These are phyloP conservation scores for Microctonus hyperodae DNA, from an alignment of 2,888 invertebrate species.

Conservation along the genomic window DNA sequence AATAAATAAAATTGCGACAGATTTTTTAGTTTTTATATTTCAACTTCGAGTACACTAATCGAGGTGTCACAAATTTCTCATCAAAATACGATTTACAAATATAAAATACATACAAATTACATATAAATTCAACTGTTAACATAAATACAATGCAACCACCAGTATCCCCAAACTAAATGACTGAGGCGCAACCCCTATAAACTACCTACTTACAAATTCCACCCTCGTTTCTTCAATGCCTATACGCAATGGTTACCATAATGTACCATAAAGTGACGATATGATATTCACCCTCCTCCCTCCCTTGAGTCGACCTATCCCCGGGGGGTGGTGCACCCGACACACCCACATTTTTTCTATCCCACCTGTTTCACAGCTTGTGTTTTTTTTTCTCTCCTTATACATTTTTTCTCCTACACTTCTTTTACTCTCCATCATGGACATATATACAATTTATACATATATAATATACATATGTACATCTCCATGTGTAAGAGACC, in stretches of 20 bases:
- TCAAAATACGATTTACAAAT: background rate
- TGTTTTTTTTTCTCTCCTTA: constrained; percentile 4
- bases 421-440: background rate
- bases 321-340: constrained; percentile 22
- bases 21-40: constrained; percentile 28
- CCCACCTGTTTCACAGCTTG: constrained; percentile 56
- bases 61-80: constrained; percentile 22
- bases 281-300: constrained; percentile 56
- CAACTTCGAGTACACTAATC: constrained; percentile 27
- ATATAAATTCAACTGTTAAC: background rate
- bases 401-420: constrained; percentile 11
- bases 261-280: constrained; percentile 56
- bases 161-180: constrained; percentile 5
- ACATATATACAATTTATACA: background rate
- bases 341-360: constrained; percentile 28
- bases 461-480: constrained; percentile 11
- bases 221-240: constrained; percentile 29
- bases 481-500: background rate
- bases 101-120: too few relatives aligned
- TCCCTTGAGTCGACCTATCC: constrained; percentile 32
- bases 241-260: constrained; percentile 40
- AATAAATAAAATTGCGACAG: constrained; percentile 27
- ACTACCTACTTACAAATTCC: constrained; percentile 29
- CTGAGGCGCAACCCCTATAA: constrained; percentile 9
- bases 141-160: constrained; percentile 15